These are phyloP conservation scores for Uropetala carovei DNA, from an alignment of 2,888 invertebrate species.

Conservation along the genomic window DNA sequence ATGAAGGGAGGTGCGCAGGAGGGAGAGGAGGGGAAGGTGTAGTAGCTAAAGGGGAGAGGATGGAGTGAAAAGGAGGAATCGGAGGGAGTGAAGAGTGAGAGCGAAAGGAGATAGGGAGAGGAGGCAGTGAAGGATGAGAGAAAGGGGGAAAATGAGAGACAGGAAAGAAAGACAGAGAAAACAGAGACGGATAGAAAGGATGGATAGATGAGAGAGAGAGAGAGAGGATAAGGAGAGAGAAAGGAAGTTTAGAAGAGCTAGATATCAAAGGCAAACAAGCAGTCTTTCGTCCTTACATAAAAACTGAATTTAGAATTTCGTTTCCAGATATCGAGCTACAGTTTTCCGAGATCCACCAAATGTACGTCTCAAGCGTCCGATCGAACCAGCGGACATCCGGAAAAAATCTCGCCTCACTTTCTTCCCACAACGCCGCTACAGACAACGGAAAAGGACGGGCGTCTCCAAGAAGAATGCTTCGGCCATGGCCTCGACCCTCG, in stretches of 20 bases:
- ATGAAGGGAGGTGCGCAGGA: not conserved
- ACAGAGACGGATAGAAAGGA: not conserved
- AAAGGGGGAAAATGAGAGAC: not conserved
- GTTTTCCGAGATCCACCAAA: not conserved
- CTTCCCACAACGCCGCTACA: not conserved
- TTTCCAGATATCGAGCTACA: too few relatives aligned
- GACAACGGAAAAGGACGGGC: not conserved
- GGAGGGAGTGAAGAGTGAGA: not conserved
- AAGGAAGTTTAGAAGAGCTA: not conserved
- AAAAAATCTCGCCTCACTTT: not conserved
- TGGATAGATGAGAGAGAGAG: not conserved
- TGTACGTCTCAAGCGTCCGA: not conserved
- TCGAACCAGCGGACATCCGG: constrained; percentile 3
- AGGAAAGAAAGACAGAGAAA: not conserved
- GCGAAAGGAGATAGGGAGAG: not conserved
- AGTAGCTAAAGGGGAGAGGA: not conserved
- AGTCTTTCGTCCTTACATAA: too few relatives aligned
- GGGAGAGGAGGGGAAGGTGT: not conserved
- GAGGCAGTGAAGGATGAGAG: not conserved
- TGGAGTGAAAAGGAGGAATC: not conserved
- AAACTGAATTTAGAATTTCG: too few relatives aligned
- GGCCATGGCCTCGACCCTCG: not conserved
- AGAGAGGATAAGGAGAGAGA: not conserved
- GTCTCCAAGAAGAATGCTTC: constrained; percentile 12
- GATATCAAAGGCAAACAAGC: not conserved